phyloP scores from a whole-genome alignment of 2,888 invertebrate genomes.

The Troides aeacus region DNA sequence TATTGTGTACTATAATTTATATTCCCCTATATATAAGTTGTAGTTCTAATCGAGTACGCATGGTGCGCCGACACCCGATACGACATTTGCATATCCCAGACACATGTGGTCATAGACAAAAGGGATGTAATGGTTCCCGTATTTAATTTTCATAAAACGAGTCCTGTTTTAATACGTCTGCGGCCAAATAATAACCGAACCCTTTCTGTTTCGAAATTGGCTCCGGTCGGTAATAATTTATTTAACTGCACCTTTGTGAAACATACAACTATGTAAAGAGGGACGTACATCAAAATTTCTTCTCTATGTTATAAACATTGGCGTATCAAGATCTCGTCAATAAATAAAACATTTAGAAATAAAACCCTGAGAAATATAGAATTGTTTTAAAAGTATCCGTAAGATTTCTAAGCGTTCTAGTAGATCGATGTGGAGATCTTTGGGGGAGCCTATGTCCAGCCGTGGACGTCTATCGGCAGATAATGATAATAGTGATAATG shows the following conservation, averaged over 20 bases:
- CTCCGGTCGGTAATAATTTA: conserved; percentile 55
- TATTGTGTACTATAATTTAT: not conserved
- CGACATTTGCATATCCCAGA: conserved; percentile 74
- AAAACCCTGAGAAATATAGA: too few species aligned
- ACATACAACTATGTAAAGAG: conserved; percentile 28
- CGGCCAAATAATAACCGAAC: conserved; percentile 67
- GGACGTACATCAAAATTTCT: conserved; percentile 29
- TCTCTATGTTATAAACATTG: conserved; percentile 15
- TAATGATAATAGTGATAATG: too few species aligned
- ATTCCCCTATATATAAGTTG: conserved; percentile 16
- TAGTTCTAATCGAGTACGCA: conserved; percentile 54
- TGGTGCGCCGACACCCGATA: conserved; percentile 65
- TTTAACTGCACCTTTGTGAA: conserved; percentile 38
- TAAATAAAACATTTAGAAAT: not conserved
- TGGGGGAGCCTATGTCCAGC: too few species aligned
- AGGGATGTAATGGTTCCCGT: conserved; percentile 68
- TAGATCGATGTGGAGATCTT: too few species aligned
- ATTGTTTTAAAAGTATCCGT: too few species aligned
- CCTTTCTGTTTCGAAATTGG: conserved; percentile 72
- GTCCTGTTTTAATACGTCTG: conserved; percentile 73
- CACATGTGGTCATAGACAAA: conserved; percentile 76
- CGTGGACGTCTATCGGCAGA: too few species aligned
- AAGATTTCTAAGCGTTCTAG: too few species aligned
- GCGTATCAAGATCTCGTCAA: not conserved
- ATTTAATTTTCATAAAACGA: conserved; percentile 79